Conservation (phyloP, 1,140 invertebrate genomes). For the Lamellibrachia luymesi region DNA sequence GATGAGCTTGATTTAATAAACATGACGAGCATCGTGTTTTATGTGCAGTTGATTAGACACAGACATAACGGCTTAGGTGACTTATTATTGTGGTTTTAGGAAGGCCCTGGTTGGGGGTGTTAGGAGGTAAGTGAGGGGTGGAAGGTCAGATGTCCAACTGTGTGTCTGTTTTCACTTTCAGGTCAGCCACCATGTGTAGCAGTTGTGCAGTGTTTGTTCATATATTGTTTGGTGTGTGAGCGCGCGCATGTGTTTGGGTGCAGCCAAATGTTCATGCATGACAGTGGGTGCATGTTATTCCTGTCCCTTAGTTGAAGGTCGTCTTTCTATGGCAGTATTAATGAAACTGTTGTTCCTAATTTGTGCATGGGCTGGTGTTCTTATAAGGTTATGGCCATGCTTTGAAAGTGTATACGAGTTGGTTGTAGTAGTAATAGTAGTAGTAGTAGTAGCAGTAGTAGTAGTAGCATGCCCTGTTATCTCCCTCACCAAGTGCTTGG, state of each 20-base stretch:
- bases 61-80: neutral
- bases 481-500: neutral
- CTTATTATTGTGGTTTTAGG: conserved; percentile 1
- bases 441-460: neutral
- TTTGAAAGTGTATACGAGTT: neutral
- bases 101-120: neutral
- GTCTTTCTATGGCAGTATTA: neutral
- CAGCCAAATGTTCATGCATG: neutral
- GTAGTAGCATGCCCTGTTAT: neutral
- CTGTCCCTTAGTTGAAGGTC: neutral
- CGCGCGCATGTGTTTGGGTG: neutral
- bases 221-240: neutral
- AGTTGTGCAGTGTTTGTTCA: neutral
- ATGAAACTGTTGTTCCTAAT: neutral
- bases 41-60: neutral
- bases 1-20: neutral
- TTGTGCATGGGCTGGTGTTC: neutral
- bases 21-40: neutral
- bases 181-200: neutral
- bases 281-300: conserved; percentile 4
- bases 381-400: neutral
- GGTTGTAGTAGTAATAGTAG: neutral
- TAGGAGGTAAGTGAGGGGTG: conserved; percentile 3
- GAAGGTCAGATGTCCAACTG: neutral
- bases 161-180: neutral